Evolutionary conservation across 2,113 vertebrate species (phyloP).

Genomic region (Dromiciops gliroides): DNA sequence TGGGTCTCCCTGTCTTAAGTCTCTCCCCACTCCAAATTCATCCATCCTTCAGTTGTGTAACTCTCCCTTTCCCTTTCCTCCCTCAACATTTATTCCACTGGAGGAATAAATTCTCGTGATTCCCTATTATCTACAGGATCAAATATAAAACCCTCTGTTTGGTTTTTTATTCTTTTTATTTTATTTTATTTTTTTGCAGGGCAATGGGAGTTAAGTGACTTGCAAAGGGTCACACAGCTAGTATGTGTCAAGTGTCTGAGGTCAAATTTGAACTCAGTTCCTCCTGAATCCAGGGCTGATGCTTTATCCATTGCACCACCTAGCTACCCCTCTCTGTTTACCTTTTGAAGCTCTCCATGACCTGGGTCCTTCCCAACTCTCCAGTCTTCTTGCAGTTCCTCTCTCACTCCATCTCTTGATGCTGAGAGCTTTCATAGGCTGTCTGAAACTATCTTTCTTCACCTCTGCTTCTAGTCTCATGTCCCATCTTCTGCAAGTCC

Average conservation of each 20-base stretch:
- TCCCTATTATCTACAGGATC: too few relatives aligned
- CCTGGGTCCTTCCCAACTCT: neutral
- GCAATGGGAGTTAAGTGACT: too few relatives aligned
- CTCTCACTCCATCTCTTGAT: neutral
- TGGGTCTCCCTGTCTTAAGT: neutral
- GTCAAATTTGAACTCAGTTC: too few relatives aligned
- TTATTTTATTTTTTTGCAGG: too few relatives aligned
- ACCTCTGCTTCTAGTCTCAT: neutral
- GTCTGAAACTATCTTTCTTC: neutral
- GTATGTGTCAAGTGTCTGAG: too few relatives aligned
- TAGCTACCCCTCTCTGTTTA: too few relatives aligned
- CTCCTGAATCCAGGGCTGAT: too few relatives aligned
- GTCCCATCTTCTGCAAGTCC: neutral
- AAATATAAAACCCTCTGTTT: too few relatives aligned
- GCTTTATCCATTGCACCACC: too few relatives aligned
- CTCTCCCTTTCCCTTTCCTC: neutral
- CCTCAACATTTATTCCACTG: neutral
- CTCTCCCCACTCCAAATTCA: neutral
- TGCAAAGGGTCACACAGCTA: too few relatives aligned
- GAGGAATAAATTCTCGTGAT: neutral
- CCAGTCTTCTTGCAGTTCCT: neutral
- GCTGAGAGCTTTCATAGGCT: neutral
- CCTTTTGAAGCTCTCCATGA: neutral
- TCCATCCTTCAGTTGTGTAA: neutral
- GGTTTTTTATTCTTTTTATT: too few relatives aligned